Base-by-base conservation (phyloP, 2,797 vertebrate species). In the Euphonia xanthogaster region DNA sequence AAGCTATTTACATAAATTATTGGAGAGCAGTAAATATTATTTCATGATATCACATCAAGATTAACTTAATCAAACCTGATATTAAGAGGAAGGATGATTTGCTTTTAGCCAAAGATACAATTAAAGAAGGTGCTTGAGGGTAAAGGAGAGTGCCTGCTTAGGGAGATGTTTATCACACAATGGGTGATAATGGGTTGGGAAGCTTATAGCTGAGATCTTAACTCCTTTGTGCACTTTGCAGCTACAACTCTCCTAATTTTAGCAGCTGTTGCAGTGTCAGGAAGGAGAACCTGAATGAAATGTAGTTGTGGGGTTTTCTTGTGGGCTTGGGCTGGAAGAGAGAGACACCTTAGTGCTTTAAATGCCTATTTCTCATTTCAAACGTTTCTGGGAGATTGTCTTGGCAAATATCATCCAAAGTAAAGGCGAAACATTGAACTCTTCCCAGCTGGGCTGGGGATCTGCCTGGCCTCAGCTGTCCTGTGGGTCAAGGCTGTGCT, bases 1-100 rank as follows among this genome's bases (percentile, higher is more conserved):
- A 95, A 96, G 80, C 77, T 96, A 96, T 97, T 97, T 96, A 94
- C 97, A 97, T 95, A 93, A 94, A 96, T 97, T 97, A 95, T 96
- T 95, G 93, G 96, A 97, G 94, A 96, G 92, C 91, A 73, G 96
- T 97, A 97, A 97, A 97, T 97, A 97, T 97, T 97, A 95, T 96
- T 97, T 96, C 94, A 88, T 62, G 96, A 82, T 96, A 97, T 84
- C 82, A 55, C 93, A 95, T 94, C 79, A 88, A 90, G 94, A 97
- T 97, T 95, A 96, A 95, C 88, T 96, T 97, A 96, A 97, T 97
- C 96, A 97, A 96, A 97, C 77, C 94, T 87, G 88, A 92, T 97
- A 96, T 95, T 91, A 96, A 96, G 96, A 96, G 90, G 94, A 88
- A 80, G 87, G 71, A 76, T 45, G 95, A 96, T 96, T 96, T 96